Percentiles rank a stretch among this genome's conserved stretches.
These are phyloP conservation scores for Pachycephus smyrnensis DNA, from an alignment of 2,888 invertebrate genomes.

Conservation along the genomic window DNA sequence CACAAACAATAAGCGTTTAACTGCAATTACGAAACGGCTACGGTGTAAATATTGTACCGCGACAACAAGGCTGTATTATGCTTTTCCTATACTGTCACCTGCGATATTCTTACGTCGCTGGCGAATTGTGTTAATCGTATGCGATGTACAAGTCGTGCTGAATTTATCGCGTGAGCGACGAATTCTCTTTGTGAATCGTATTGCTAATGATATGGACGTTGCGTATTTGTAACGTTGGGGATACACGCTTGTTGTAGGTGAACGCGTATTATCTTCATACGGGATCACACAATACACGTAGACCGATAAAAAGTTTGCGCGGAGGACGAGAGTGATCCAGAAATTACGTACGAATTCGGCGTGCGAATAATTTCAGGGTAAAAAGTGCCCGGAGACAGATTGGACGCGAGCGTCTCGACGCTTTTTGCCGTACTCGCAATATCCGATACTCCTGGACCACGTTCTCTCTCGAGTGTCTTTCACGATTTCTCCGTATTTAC, in stretches of 20 bases:
- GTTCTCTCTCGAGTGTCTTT: background rate
- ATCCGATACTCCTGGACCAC: too few relatives aligned
- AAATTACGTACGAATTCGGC: background rate
- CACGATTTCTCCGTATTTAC: background rate
- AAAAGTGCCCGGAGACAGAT: background rate
- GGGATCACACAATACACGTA: background rate
- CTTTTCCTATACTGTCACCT: too few relatives aligned
- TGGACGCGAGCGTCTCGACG: background rate
- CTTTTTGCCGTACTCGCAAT: background rate
- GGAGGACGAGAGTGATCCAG: background rate
- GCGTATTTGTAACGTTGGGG: background rate
- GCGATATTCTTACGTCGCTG: too few relatives aligned
- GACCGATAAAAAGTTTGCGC: background rate
- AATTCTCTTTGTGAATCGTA: background rate
- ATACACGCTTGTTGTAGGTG: too few relatives aligned
- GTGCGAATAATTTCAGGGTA: background rate
- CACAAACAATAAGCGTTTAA: too few relatives aligned
- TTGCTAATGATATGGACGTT: background rate
- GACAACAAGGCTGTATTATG: too few relatives aligned
- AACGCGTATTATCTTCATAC: constrained; percentile 5
- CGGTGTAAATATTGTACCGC: too few relatives aligned
- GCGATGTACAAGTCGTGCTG: background rate
- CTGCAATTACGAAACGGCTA: too few relatives aligned
- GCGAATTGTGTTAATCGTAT: too few relatives aligned
- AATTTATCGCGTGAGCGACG: background rate